phyloP scores from a whole-genome alignment of 2,113 vertebrate genomes.

The Elachura formosa region DNA sequence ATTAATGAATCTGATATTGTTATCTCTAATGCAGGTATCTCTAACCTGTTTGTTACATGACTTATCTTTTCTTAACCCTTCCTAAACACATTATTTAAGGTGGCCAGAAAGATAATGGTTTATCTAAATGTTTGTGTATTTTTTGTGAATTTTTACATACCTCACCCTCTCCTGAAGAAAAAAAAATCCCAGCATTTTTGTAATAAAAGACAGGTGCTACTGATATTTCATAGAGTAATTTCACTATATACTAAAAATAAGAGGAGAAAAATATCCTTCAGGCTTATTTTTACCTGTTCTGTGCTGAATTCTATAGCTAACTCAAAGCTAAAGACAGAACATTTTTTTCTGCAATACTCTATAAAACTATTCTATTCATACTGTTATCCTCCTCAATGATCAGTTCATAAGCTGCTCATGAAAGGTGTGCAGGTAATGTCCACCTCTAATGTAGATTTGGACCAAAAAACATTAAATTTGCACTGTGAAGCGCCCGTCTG shows the following conservation, averaged over 20 bases:
- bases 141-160: not conserved
- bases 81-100: not conserved
- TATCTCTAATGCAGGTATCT: not conserved
- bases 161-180: not conserved
- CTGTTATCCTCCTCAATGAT: not conserved
- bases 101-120: not conserved
- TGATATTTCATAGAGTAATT: not conserved
- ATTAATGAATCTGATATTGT: not conserved
- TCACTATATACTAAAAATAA: not conserved
- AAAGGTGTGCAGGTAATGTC: not conserved
- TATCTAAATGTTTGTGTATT: not conserved
- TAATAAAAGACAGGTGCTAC: not conserved
- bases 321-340: not conserved
- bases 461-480: not conserved
- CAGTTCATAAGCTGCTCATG: not conserved
- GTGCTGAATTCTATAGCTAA: not conserved
- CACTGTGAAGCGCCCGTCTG: rapidly evolving
- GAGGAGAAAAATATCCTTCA: not conserved
- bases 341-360: not conserved
- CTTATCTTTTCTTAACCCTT: not conserved
- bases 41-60: not conserved
- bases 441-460: not conserved
- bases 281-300: not conserved
- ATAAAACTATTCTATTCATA: not conserved
- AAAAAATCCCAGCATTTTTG: not conserved